Conservation (phyloP, 2,888 invertebrate species). For the Habrosyne pyritoides region DNA sequence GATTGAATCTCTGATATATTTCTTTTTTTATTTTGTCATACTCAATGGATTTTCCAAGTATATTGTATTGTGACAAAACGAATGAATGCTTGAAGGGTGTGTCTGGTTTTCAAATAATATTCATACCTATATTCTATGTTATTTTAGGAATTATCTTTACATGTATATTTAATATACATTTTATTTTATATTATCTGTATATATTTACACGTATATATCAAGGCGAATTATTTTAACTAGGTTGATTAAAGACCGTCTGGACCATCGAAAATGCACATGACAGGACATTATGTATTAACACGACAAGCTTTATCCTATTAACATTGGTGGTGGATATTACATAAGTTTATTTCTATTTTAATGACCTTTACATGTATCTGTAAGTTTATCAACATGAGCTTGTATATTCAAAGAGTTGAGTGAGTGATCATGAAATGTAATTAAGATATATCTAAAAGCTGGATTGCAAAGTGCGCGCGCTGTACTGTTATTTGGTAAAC, state of each 20-base stretch:
- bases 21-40: too few species aligned
- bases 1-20: too few species aligned
- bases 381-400: constrained; percentile 37
- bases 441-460: constrained; percentile 9
- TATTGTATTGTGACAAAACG: too few species aligned
- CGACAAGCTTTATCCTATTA: constrained; percentile 56
- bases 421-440: constrained; percentile 11
- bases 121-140: background rate
- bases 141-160: background rate
- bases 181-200: background rate
- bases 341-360: constrained; percentile 47
- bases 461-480: constrained; percentile 29
- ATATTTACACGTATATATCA: background rate
- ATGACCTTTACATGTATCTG: constrained; percentile 30
- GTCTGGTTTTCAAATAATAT: background rate
- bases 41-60: too few species aligned
- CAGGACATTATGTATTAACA: constrained; percentile 39
- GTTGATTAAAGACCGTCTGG: constrained; percentile 54
- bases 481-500: constrained; percentile 23
- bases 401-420: constrained; percentile 65
- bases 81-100: background rate
- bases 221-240: background rate
- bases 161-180: background rate
- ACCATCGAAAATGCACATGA: constrained; percentile 80
- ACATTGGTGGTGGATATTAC: constrained; percentile 70